Base-by-base conservation (phyloP, 37 sponge, comb jelly and placozoan species). In the Theonella swinhoei region DNA sequence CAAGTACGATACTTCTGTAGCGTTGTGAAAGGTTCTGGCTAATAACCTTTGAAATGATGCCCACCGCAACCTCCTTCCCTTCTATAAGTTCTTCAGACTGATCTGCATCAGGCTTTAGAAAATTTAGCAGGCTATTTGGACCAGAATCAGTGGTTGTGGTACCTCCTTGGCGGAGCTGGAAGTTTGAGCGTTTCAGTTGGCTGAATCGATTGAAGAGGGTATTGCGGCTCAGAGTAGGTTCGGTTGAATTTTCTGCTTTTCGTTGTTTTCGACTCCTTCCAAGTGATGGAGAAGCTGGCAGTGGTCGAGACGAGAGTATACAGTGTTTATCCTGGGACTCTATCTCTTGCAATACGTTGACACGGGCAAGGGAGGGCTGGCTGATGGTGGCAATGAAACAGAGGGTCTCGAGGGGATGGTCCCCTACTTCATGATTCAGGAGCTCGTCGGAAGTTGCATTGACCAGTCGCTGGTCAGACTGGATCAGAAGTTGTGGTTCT, bases 401-500 rank as follows among this genome's bases (percentile, higher is more conserved):
- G 40, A 90, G 81, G 11, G 31, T 39, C 38, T 76, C 81, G 34
- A 76, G 75, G 7, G 76, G 69, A 28, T 80, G 47, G 43, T 76
- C 76, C 1, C 54, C 30, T 19, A 69, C 41, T n/a, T 77, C 39
- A 62, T 76, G 68, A 42, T 60, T 41, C 29, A 88, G 83, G 1
- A 80, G 82, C 31, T 81, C 82, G 3, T 88, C 89, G 3, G 72
- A 28, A 3, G 58, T 31, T 20, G 83, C 65, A 0, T 71, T 20
- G 0, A 83, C 83, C 28, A 88, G 38, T 32, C 64, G 65, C 64
- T 88, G 89, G 38, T 88, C 74, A 23, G 83, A 82, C 66, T 82
- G 83, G n/a, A 82, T 83, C 73, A 88, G 39, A 32, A 86, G 80
- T 29, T 79, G 78, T 24, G 77, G 68, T 24, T 68, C 42, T 1